Evolutionary conservation across 37 sponge, comb jelly and placozoan species (phyloP), one percentile per base, ranked within the genome.

Genomic region (Diacarnus erythraeanus): DNA sequence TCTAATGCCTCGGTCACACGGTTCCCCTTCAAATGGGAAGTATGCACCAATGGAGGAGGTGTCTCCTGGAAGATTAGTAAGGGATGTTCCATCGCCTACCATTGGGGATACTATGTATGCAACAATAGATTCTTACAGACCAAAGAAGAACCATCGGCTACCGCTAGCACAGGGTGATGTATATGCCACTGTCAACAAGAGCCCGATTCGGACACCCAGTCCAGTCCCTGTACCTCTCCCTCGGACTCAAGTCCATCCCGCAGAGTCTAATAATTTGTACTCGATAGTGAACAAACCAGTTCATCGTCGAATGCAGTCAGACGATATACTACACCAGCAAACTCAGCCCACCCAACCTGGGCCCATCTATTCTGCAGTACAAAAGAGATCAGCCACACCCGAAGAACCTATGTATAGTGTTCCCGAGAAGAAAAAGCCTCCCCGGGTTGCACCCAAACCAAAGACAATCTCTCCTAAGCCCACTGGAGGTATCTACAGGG

Each of bases 391-490:
- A 15, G 30, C 51, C 20, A 44, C 73, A 30, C 73, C 73, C 2
- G 38, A 57, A 12, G 76, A 58, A 34, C 38, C 76, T 4, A 18
- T 75, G 59, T 75, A 75, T 38, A 75, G 60, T 30, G 38, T 75
- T 5, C 76, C 76, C 2, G 76, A 59, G 60, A 75, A 58, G 18
- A 58, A 38, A 22, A 57, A 58, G 38, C 76, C 76, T 18, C 59
- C 76, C 4, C 76, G 60, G 3, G 57, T 34, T 75, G 59, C 76
- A 9, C 59, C 76, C 9, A 75, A 75, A 35, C 76, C 76, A 30
- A 27, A 15, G 8, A 58, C 8, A 5, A 72, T 36, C 8, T 72
- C 73, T 43, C 73, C 73, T 20, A 72, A n/a, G 10, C 73, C 73
- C 12, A 3, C 60, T 30, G 27, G 23, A 22, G 40, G 77, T 77